phyloP scores from a whole-genome alignment of 2,888 invertebrate genomes.

The Tridacna gigas region DNA sequence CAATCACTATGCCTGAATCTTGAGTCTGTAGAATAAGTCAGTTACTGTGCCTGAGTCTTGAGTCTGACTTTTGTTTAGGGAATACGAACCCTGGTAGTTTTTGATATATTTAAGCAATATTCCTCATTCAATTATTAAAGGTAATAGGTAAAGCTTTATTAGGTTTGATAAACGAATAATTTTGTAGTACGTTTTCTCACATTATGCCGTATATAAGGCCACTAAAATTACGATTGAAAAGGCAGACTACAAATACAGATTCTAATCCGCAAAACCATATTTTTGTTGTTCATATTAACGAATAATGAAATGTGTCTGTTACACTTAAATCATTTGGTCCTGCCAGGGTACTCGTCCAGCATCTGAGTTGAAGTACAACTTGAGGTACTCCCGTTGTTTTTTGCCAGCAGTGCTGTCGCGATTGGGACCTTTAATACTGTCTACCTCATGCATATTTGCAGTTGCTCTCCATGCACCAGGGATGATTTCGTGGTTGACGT shows the following conservation, averaged over 20 bases:
- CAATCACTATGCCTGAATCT: no score
- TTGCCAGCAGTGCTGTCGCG: slow-evolving; percentile 57
- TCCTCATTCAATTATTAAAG: no score
- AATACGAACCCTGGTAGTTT: no score
- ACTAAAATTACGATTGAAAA: background rate
- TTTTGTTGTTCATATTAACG: background rate
- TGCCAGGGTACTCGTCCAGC: slow-evolving; percentile 66
- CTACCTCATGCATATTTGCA: slow-evolving; percentile 61
- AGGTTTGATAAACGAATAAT: no score
- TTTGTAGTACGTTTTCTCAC: background rate
- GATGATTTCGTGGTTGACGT: no score
- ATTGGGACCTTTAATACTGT: slow-evolving; percentile 54
- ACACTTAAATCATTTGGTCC: slow-evolving; percentile 13
- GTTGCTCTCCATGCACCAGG: slow-evolving; percentile 35
- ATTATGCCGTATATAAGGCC: background rate
- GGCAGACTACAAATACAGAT: background rate
- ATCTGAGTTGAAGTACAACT: slow-evolving; percentile 61
- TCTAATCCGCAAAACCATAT: background rate
- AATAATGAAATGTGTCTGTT: slow-evolving; percentile 1
- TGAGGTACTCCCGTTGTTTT: slow-evolving; percentile 59
- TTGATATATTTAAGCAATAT: no score
- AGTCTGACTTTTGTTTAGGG: no score
- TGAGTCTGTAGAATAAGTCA: no score
- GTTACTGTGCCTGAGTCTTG: no score
- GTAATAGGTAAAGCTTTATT: no score